Evolutionary conservation across 1,140 invertebrate genomes (phyloP).

Genomic region (Bicyclus anynana): DNA sequence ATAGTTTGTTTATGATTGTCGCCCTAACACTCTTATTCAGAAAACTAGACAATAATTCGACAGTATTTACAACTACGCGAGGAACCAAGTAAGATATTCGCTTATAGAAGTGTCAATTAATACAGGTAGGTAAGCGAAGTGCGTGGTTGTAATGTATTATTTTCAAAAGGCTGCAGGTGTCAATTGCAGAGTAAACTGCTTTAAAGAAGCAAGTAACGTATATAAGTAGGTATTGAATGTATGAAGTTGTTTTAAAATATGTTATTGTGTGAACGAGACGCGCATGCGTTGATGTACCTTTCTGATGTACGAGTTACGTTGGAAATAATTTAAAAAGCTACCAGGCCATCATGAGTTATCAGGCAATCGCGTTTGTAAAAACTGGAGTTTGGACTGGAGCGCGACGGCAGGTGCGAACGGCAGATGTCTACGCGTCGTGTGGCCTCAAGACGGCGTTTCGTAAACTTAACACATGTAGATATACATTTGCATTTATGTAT

Average conservation of each 20-base stretch:
- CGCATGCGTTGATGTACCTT: conserved; percentile 16
- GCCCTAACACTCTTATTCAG: too few species aligned
- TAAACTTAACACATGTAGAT: conserved; percentile 24
- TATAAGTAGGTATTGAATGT: neutral
- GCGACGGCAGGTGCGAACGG: conserved; percentile 50
- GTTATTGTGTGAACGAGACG: conserved; percentile 37
- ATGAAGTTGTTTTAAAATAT: conserved; percentile 27
- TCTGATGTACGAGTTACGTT: conserved; percentile 25
- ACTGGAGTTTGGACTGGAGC: conserved; percentile 33
- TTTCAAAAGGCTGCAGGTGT: conserved; percentile 18
- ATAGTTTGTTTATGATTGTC: conserved; percentile 29
- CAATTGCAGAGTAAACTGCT: conserved; percentile 19
- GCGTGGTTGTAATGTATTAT: conserved; percentile 12
- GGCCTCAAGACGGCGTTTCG: conserved; percentile 34
- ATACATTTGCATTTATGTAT: neutral
- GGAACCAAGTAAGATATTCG: too few species aligned
- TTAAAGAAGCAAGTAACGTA: conserved; percentile 1
- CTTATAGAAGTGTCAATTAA: too few species aligned
- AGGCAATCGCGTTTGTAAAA: conserved; percentile 44
- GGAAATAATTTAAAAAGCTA: conserved; percentile 39
- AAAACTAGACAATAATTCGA: neutral
- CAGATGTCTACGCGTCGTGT: conserved; percentile 37
- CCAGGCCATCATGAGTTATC: conserved; percentile 47
- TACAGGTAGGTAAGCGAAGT: too few species aligned
- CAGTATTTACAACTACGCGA: too few species aligned